Percentiles rank a stretch among this genome's conserved stretches.
Evolutionary conservation across 2,888 invertebrate genomes (phyloP).

Genomic region (Acronicta leporina): DNA sequence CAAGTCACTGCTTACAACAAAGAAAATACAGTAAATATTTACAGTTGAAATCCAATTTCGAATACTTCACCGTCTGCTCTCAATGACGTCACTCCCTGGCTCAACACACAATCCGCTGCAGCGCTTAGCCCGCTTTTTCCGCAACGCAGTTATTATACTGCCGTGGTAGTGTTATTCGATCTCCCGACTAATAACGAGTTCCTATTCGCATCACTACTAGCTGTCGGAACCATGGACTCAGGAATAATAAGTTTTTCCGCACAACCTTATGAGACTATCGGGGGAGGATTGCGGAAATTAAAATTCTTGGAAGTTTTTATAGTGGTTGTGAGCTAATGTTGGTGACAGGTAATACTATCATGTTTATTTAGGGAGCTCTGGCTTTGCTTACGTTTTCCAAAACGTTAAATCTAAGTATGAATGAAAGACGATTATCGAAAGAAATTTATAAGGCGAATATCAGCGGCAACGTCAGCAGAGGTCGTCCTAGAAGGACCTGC

Average conservation of each 20-base stretch:
- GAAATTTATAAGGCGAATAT: no score
- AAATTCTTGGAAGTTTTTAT: conserved; percentile 11
- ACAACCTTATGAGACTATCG: conserved; percentile 30
- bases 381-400: not conserved
- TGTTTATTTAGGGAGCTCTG: not conserved
- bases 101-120: conserved; percentile 36
- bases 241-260: conserved; percentile 48
- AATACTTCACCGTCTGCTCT: conserved; percentile 32
- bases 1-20: not conserved
- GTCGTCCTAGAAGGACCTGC: no score
- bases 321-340: conserved; percentile 12
- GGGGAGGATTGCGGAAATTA: conserved; percentile 37
- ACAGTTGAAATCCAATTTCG: conserved; percentile 43
- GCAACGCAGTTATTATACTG: conserved; percentile 44
- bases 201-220: conserved; percentile 53
- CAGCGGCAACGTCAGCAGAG: no score
- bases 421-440: no score
- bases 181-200: conserved; percentile 54
- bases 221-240: conserved; percentile 44
- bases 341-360: conserved; percentile 8
- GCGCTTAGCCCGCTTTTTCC: conserved; percentile 35
- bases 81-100: conserved; percentile 37
- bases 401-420: no score
- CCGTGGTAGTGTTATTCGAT: conserved; percentile 52
- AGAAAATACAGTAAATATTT: conserved; percentile 43